A percentile compares a stretch with the other conserved stretches of the same genome.
These are phyloP conservation scores for Prunella himalayana DNA, from an alignment of 2,113 vertebrate genomes.

Conservation along the genomic window DNA sequence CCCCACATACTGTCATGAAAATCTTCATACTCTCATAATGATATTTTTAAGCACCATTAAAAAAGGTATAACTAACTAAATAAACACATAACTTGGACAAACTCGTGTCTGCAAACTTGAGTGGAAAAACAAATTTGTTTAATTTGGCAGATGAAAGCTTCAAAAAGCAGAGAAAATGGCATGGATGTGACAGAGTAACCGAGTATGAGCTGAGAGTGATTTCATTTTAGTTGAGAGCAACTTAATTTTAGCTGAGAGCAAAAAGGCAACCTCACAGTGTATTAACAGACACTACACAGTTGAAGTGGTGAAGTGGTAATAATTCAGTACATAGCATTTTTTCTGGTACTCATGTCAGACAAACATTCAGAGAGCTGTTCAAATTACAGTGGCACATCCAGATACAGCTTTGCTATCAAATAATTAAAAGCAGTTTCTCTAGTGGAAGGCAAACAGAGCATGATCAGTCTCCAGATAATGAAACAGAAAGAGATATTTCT, in stretches of 20 bases:
- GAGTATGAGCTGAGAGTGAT: background rate
- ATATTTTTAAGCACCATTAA: background rate
- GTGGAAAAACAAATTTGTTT: background rate
- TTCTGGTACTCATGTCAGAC: background rate
- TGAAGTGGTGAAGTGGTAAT: background rate
- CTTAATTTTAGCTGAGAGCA: background rate
- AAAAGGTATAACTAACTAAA: background rate
- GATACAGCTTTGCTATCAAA: background rate
- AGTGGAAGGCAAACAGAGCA: background rate
- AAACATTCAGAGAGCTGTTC: background rate
- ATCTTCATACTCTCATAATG: background rate
- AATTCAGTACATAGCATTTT: background rate
- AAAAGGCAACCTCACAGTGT: background rate
- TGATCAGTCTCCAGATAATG: background rate
- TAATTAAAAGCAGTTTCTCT: background rate
- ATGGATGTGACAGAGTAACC: background rate
- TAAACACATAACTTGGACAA: background rate
- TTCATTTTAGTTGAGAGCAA: background rate
- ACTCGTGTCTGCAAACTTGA: background rate
- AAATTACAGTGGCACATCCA: background rate
- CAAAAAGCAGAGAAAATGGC: background rate
- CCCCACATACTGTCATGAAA: background rate
- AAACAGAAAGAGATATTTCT: background rate
- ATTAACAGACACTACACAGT: background rate
- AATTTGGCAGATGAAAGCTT: background rate